Evolutionary conservation across 1,140 invertebrate species (phyloP), one percentile per base, ranked within the genome.

Genomic region (Stegodyphus mimosarum): DNA sequence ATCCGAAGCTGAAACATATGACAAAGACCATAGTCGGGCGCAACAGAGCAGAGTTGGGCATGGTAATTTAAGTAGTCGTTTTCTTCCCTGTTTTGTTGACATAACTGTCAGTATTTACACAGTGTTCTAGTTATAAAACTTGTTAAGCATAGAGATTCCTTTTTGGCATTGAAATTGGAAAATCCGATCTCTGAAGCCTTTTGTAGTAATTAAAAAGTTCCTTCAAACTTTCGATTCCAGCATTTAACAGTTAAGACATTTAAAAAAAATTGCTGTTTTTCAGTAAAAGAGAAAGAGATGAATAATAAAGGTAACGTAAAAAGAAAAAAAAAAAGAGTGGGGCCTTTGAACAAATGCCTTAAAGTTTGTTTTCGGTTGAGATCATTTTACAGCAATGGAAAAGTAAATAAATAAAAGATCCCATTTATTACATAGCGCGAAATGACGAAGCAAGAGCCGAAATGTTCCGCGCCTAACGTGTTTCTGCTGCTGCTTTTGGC

Each of bases 31-130:
- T 5, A 81, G 55, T 3, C 78, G 67, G 50, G 78, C 78, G 60
- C 78, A 81, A 51, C 78, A 81, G 7, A 81, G 55, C 55, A 81
- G 72, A 18, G 78, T 51, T 2, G 78, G 78, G 66, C 78, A 81
- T 9, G 67, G 78, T n/a, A 79, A 48, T 79, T 79, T 79, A 10
- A 81, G 48, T 2, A 81, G 33, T 63, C 66, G 64, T 72, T 81
- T 81, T 1, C 78, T 49, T 4, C 69, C 70, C 55, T 50, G 52
- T 60, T 81, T 81, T 10, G 49, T 71, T 17, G 78, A 71, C 78
- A 81, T 81, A 7, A 63, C 72, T 48, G 15, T 17, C 9, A 60
- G 15, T 10, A 60, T 60, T 60, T 33, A 33, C 33, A 33, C 33
- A 33, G 33, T 33, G 33, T 33, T 33, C 33, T 33, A 33, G 33